Base-by-base conservation (phyloP, 2,113 vertebrate species). In the Mobula hypostoma region DNA sequence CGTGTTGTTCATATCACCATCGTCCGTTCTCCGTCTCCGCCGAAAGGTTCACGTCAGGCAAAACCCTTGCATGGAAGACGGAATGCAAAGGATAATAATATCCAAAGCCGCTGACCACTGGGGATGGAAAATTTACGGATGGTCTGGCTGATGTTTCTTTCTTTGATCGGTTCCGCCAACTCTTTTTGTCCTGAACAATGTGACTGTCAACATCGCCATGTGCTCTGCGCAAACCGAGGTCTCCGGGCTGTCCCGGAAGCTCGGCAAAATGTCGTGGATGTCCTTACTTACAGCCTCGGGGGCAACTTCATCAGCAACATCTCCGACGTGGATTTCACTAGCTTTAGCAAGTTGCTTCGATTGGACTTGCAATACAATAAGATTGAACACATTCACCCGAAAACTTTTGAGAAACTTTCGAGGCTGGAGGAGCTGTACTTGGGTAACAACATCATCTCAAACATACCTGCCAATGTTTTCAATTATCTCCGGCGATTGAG, bases 341-440 rank as follows among this genome's bases (percentile, higher is more conserved):
- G 97, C 92, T 97, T 98, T 95, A 96, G 96, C 4, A 96, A 97
- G 95, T 97, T 99, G 32, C 96, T 97, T 94, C 96, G 98, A 94
- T 96, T 99, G 94, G 98, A 99, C 95, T 95, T 99, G 94, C 99
- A 99, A 95, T 99, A 98, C 95, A 99, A 99, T 95, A 97, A 97
- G 94, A 98, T 99, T 95, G 97, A 97, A 80, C 96, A 94, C 0
- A 96, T 99, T 77, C 98, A 99, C 40, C 97, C 98, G 4, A 97
- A 97, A 95, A 97, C 98, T 1, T 99, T 99, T 94, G 97, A 98
- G 94, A 97, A 97, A 48, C 97, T 99, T 68, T 95, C 95, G 6
- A 96, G 96, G 56, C 95, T 99, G 94, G 98, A 98, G 94, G 99
- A 99, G 95, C 97, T 99, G 4, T 99, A 99, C 95, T 94, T 99